A percentile compares a stretch with the other conserved stretches of the same genome.
Evolutionary conservation across 30 jellyfish, hydroid and myxozoan species (phyloP).

Genomic region (Catostylus mosaicus): DNA sequence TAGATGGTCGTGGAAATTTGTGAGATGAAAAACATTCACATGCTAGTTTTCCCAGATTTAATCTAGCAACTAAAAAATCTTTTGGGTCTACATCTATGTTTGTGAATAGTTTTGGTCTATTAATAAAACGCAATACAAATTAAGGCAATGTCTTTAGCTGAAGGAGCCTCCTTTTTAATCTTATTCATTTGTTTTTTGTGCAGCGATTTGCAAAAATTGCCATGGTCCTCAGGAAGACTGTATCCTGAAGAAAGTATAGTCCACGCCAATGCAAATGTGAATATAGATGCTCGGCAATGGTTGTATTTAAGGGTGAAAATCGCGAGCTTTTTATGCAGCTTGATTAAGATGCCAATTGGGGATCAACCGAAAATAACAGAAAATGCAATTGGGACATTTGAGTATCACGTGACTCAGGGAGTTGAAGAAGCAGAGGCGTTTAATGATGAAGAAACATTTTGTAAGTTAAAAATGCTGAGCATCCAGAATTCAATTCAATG

Average conservation of each 20-base stretch:
- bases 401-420: conserved; percentile 65
- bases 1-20: too few relatives aligned
- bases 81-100: too few relatives aligned
- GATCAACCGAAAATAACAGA: conserved; percentile 37
- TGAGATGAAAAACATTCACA: too few relatives aligned
- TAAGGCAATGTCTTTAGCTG: too few relatives aligned
- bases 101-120: too few relatives aligned
- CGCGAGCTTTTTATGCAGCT: conserved; percentile 23
- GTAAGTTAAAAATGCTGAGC: conserved; percentile 33
- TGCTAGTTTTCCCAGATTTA: too few relatives aligned
- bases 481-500: conserved; percentile 27
- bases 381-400: conserved; percentile 25
- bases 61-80: too few relatives aligned
- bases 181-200: not conserved
- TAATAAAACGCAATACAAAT: too few relatives aligned
- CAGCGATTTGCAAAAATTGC: conserved; percentile 20
- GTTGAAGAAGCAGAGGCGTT: conserved; percentile 64
- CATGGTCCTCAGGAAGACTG: conserved; percentile 18
- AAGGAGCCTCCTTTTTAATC: too few relatives aligned
- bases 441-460: conserved; percentile 15
- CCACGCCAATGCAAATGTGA: conserved; percentile 28
- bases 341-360: conserved; percentile 42
- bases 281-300: conserved; percentile 65
- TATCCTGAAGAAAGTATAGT: conserved; percentile 18
- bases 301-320: conserved; percentile 33